phyloP scores from a whole-genome alignment of 2,888 invertebrate species.

The Toxonevra muliebris region DNA sequence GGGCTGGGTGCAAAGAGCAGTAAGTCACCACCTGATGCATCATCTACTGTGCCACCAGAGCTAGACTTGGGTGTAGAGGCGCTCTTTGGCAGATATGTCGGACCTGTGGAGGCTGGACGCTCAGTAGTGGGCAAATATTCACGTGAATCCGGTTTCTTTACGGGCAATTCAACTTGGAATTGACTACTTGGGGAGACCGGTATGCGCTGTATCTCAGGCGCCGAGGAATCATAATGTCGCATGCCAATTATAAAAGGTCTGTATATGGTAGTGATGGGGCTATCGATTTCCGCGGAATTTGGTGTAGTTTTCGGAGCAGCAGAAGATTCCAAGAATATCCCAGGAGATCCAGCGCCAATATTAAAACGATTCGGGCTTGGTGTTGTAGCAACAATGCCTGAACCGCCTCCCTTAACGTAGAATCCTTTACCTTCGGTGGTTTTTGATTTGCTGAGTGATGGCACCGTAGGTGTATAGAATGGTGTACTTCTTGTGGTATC shows the following conservation, averaged over 20 bases:
- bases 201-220: conserved; percentile 36
- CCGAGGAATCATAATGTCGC: conserved; percentile 45
- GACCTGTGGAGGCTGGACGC: conserved; percentile 54
- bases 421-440: conserved; percentile 52
- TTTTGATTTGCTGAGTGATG: conserved; percentile 53
- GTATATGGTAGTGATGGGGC: conserved; percentile 45
- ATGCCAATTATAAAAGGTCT: conserved; percentile 54
- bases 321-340: conserved; percentile 43
- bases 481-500: conserved; percentile 62
- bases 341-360: conserved; percentile 39
- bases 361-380: conserved; percentile 53
- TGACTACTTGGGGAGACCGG: conserved; percentile 36
- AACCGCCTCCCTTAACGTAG: conserved; percentile 45
- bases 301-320: conserved; percentile 44
- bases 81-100: conserved; percentile 58
- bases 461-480: conserved; percentile 64
- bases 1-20: conserved; percentile 55
- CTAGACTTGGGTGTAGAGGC: conserved; percentile 42
- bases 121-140: conserved; percentile 47
- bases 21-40: conserved; percentile 47
- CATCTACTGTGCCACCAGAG: conserved; percentile 21
- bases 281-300: conserved; percentile 38
- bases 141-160: conserved; percentile 30
- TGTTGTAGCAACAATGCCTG: conserved; percentile 43
- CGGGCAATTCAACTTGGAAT: conserved; percentile 40